A percentile compares a stretch with the other conserved stretches of the same genome.
Conservation (phyloP, 1,140 invertebrate species). For the Drosophila sucinea region DNA sequence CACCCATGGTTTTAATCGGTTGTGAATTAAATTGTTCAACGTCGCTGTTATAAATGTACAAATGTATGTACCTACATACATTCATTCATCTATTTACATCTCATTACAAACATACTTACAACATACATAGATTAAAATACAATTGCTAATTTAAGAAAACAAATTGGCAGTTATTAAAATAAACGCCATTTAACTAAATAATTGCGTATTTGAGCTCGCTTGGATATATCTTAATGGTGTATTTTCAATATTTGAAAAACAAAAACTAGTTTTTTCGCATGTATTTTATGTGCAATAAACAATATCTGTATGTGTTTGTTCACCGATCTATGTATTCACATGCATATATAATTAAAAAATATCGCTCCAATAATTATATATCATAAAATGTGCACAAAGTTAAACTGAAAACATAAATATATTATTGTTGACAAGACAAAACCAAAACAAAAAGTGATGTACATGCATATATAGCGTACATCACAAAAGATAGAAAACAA, state of each 20-base stretch:
- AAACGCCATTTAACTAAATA: neutral
- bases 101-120: neutral
- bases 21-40: slow-evolving; percentile 31
- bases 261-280: slow-evolving; percentile 11
- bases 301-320: neutral
- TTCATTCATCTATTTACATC: slow-evolving; percentile 3
- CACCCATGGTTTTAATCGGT: slow-evolving; percentile 55
- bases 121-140: neutral
- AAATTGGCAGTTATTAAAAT: slow-evolving; percentile 1
- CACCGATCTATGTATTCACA: neutral
- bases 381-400: neutral
- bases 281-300: slow-evolving; percentile 11
- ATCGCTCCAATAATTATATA: neutral
- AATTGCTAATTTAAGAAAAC: slow-evolving; percentile 3
- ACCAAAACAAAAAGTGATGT: neutral
- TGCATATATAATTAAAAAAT: neutral
- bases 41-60: slow-evolving; percentile 21
- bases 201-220: slow-evolving; percentile 1
- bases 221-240: slow-evolving; percentile 1
- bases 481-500: neutral
- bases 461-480: neutral
- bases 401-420: neutral
- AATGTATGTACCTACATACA: slow-evolving; percentile 15
- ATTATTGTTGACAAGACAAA: neutral
- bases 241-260: slow-evolving; percentile 1